Evolutionary conservation across 1,140 invertebrate species (phyloP).

Genomic region (Drosophila lacteicornis): DNA sequence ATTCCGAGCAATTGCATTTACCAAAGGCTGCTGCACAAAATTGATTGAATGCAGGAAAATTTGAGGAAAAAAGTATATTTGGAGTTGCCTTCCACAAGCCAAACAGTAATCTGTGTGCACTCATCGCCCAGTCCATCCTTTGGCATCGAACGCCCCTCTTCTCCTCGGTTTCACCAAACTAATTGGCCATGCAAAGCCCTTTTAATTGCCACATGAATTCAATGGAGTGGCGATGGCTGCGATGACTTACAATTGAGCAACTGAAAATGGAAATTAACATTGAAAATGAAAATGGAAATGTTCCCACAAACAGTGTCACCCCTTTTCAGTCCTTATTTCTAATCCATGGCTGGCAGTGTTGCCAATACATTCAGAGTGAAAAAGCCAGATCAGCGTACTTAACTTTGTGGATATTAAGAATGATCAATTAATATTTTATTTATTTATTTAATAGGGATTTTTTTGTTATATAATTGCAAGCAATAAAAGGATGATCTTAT

Average conservation of each 20-base stretch:
- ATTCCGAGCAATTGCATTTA: too few relatives aligned
- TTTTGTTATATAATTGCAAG: too few relatives aligned
- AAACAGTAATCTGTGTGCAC: background rate
- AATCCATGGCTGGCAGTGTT: background rate
- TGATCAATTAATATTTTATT: too few relatives aligned
- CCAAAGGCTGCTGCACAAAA: too few relatives aligned
- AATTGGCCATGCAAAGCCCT: conserved; percentile 21
- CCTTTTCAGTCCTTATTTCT: background rate
- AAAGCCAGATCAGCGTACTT: background rate
- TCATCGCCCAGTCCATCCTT: background rate
- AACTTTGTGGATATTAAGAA: background rate
- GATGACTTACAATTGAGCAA: conserved; percentile 16
- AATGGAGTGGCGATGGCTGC: conserved; percentile 4
- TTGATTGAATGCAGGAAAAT: too few relatives aligned
- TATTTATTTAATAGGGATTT: background rate
- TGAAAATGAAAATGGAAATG: conserved; percentile 9
- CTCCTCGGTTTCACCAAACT: background rate
- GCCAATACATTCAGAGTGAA: background rate
- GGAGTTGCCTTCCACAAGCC: background rate
- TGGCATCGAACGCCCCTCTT: background rate
- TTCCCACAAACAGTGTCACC: background rate
- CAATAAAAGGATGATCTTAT: too few relatives aligned
- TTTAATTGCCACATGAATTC: conserved; percentile 8
- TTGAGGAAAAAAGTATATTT: background rate
- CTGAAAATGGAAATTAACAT: conserved; percentile 14